phyloP scores from a whole-genome alignment of 1,140 invertebrate genomes.

The Eumeta japonica region DNA sequence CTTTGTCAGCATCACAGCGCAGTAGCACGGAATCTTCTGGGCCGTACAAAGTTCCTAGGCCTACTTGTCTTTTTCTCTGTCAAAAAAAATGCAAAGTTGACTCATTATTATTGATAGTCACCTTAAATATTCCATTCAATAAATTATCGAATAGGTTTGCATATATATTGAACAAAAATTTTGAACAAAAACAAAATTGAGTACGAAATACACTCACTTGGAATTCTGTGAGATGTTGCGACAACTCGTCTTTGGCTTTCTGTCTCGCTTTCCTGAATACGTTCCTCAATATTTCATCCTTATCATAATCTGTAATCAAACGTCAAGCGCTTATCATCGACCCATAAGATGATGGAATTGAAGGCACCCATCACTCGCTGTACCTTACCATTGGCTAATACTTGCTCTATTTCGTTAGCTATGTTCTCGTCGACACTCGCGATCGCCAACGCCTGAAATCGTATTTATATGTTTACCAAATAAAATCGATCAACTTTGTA shows the following conservation, averaged over 20 bases:
- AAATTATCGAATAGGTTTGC: too few species aligned
- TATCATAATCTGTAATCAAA: constrained; percentile 67
- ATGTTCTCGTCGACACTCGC: constrained; percentile 83
- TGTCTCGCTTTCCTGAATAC: constrained; percentile 85
- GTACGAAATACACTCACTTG: too few species aligned
- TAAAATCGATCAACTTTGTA: too few species aligned
- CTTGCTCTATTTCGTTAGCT: constrained; percentile 84
- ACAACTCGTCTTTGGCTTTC: constrained; percentile 82
- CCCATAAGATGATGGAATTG: neutral
- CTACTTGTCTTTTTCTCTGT: constrained; percentile 77
- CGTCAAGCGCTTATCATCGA: neutral
- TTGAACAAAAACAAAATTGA: too few species aligned
- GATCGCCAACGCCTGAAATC: constrained; percentile 76
- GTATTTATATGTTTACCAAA: too few species aligned
- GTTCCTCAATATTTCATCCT: constrained; percentile 83
- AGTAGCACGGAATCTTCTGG: constrained; percentile 79
- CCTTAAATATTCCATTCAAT: too few species aligned
- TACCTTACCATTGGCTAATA: constrained; percentile 63
- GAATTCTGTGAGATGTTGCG: constrained; percentile 85
- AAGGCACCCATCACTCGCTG: neutral
- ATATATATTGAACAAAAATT: too few species aligned
- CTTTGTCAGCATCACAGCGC: constrained; percentile 79
- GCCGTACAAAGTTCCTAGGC: constrained; percentile 87
- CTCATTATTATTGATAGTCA: too few species aligned
- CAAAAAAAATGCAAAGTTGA: neutral